Conservation (phyloP, 2,797 vertebrate genomes). For the Acanthopagrus latus region DNA sequence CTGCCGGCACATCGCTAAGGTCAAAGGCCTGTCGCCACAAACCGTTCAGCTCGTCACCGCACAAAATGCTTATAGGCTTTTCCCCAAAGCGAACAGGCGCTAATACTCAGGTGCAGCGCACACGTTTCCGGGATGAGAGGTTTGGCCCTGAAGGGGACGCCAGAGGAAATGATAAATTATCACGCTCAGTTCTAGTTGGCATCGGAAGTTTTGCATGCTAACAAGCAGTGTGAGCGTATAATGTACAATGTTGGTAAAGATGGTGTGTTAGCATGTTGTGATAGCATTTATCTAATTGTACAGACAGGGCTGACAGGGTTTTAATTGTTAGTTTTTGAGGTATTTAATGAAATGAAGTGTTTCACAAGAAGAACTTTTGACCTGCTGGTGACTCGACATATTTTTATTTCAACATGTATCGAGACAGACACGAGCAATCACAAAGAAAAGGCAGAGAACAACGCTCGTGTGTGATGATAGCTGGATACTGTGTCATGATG, state of each 20-base stretch:
- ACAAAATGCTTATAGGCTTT: constrained; percentile 74
- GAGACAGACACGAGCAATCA: too few species aligned
- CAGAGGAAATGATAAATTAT: not conserved
- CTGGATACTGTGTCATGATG: not conserved
- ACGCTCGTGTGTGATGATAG: not conserved
- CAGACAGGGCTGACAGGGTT: not conserved
- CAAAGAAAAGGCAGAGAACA: not conserved
- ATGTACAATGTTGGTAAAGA: not conserved
- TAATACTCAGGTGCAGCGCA: not conserved
- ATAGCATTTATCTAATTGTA: not conserved
- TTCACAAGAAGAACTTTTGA: not conserved
- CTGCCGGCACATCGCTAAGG: constrained; percentile 62
- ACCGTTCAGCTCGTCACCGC: constrained; percentile 63
- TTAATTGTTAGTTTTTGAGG: not conserved
- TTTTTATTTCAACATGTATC: too few species aligned
- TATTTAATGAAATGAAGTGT: not conserved
- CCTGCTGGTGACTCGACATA: too few species aligned
- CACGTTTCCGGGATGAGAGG: not conserved
- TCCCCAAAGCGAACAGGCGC: constrained; percentile 53
- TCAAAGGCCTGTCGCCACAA: constrained; percentile 70
- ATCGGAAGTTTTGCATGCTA: not conserved
- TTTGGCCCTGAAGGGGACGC: not conserved
- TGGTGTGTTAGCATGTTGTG: not conserved
- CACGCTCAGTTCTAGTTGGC: not conserved
- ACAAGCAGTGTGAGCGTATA: not conserved